These are phyloP conservation scores for Venustoraphidia nigricollis DNA, from an alignment of 2,888 invertebrate species.

Conservation along the genomic window DNA sequence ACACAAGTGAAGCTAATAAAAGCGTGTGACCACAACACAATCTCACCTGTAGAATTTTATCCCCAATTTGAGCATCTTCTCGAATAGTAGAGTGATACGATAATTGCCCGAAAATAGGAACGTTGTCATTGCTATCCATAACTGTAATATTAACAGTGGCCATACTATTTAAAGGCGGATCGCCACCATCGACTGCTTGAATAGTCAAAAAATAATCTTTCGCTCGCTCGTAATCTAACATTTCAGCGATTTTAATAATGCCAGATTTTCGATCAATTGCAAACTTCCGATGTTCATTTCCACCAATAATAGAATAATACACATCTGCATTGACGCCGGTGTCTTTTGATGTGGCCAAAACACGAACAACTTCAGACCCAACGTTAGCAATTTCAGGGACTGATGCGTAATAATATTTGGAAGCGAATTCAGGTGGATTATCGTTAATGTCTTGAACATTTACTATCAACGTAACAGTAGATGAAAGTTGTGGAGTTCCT, in stretches of 20 bases:
- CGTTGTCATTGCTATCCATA: slow-evolving; percentile 76
- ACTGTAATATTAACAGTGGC: slow-evolving; percentile 77
- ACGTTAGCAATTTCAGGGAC: slow-evolving; percentile 65
- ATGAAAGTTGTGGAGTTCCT: slow-evolving; percentile 58
- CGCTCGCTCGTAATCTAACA: slow-evolving; percentile 76
- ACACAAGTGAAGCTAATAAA: too few species aligned
- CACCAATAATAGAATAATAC: slow-evolving; percentile 71
- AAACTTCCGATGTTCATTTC: slow-evolving; percentile 80
- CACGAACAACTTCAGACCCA: slow-evolving; percentile 66
- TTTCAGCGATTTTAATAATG: slow-evolving; percentile 57
- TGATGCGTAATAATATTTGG: slow-evolving; percentile 59
- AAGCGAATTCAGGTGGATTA: slow-evolving; percentile 88
- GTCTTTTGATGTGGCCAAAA: slow-evolving; percentile 84
- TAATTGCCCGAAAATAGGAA: slow-evolving; percentile 62
- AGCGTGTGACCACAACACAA: too few species aligned
- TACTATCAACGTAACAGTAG: slow-evolving; percentile 52
- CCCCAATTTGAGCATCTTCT: slow-evolving; percentile 62
- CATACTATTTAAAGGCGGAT: slow-evolving; percentile 76
- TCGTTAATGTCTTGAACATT: slow-evolving; percentile 87
- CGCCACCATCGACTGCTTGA: slow-evolving; percentile 79
- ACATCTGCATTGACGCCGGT: slow-evolving; percentile 89
- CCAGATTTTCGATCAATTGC: slow-evolving; percentile 58
- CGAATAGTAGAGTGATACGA: slow-evolving; percentile 60
- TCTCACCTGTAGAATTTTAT: slow-evolving; percentile 54
- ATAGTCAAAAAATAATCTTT: slow-evolving; percentile 76